Evolutionary conservation across 2,113 vertebrate genomes (phyloP), one percentile per base, ranked within the genome.

Genomic region (Nematolebias whitei): DNA sequence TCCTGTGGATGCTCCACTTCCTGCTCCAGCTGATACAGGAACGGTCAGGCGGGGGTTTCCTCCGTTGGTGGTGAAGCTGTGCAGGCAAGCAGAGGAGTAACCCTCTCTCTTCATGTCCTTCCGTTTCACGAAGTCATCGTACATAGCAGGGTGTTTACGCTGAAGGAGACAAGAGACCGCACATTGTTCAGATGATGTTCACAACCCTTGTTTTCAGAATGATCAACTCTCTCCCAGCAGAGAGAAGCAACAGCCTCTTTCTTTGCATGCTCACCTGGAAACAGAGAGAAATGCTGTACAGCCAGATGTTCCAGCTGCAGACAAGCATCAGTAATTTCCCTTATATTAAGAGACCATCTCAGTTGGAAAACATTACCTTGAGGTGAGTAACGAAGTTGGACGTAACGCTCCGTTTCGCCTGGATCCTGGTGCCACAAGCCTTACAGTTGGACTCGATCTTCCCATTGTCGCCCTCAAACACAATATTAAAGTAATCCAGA

Each of bases 301-400:
- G 13, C 8, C 57, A 70, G 52, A 41, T 69, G 71, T 29, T 72
- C 51, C 20, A 43, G 19, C 15, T 45, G 71, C 49, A 18, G 7
- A 18, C 7, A 22, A 4, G 24, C 14, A 22, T 15, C 4, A 5
- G 12, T 16, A 1, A 4, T 50, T 22, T 12, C 1, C 20, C n/a
- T n/a, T n/a, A n/a, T n/a, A n/a, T n/a, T n/a, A n/a, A n/a, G n/a
- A n/a, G n/a, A 14, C 13, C 32, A 16, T 73, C 57, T 48, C 22
- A 43, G 62, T 81, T 71, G 50, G 53, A 54, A 63, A 52, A 51
- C 8, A 51, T 78, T 90, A 94, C 93, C 92, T 94, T 94, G 23
- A 94, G 89, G 80, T 94, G 93, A 68, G 93, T 94, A 74, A 94
- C 93, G 87, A 94, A 94, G 91, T 94, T 94, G 71, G 93, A 94